phyloP scores from a whole-genome alignment of 2,113 vertebrate species.

The Agelaius phoeniceus region DNA sequence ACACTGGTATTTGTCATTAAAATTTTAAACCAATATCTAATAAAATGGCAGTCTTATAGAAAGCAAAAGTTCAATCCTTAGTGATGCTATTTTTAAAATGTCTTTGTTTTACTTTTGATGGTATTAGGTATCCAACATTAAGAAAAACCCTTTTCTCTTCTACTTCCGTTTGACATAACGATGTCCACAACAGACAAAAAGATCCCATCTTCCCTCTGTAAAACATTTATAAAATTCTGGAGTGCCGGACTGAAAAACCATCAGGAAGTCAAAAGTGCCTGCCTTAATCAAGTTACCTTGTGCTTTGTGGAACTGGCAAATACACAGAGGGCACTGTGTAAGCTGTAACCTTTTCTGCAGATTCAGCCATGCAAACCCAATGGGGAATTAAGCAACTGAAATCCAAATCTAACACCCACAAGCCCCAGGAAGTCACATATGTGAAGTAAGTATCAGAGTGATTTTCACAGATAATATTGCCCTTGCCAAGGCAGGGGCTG shows the following conservation, averaged over 20 bases:
- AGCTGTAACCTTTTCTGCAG: constrained; percentile 49
- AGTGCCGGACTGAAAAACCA: constrained; percentile 35
- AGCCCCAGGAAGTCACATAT: constrained; percentile 8
- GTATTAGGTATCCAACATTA: neutral
- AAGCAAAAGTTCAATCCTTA: neutral
- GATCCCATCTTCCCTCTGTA: neutral
- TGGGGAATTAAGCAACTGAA: constrained; percentile 30
- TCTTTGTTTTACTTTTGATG: neutral
- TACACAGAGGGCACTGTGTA: neutral
- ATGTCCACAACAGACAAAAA: neutral
- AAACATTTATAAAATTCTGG: neutral
- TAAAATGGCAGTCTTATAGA: neutral
- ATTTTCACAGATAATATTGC: neutral
- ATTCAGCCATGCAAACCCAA: constrained; percentile 8
- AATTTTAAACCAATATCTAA: neutral
- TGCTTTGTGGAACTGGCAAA: neutral
- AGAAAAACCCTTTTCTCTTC: neutral
- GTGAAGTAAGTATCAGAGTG: neutral
- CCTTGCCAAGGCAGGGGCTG: constrained; percentile 1
- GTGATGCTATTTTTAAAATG: neutral
- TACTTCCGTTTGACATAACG: neutral
- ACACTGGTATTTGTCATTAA: neutral
- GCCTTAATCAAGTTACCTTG: constrained; percentile 28
- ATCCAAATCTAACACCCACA: constrained; percentile 55
- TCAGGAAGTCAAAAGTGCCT: constrained; percentile 38